phyloP scores from a whole-genome alignment of 2,888 invertebrate species.

The Troides helena region DNA sequence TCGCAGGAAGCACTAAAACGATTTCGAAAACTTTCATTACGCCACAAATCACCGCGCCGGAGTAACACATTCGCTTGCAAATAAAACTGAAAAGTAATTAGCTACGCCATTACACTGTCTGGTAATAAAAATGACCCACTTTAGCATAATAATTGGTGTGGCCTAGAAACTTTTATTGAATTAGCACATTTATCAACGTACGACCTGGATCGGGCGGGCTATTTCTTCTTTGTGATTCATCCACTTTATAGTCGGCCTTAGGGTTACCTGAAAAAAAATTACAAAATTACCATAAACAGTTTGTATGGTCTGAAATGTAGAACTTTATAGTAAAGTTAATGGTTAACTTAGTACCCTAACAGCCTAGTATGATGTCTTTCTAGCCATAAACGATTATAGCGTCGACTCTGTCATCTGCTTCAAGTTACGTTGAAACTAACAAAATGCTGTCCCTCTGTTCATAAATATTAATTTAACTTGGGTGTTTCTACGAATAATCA shows the following conservation, averaged over 20 bases:
- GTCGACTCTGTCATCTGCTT: too few species aligned
- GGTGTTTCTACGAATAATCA: too few species aligned
- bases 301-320: not conserved
- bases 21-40: slow-evolving; percentile 11
- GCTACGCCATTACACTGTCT: slow-evolving; percentile 35
- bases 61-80: slow-evolving; percentile 29
- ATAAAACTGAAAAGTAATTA: slow-evolving; percentile 39
- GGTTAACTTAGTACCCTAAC: too few species aligned
- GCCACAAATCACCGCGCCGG: slow-evolving; percentile 15
- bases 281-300: not conserved
- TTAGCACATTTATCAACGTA: slow-evolving; percentile 33
- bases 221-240: slow-evolving; percentile 20
- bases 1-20: too few species aligned
- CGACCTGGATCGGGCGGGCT: slow-evolving; percentile 21
- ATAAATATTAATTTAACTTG: too few species aligned
- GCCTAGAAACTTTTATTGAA: slow-evolving; percentile 40
- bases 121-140: slow-evolving; percentile 49
- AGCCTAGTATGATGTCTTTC: too few species aligned
- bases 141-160: slow-evolving; percentile 42
- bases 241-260: slow-evolving; percentile 2
- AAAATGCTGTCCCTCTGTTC: too few species aligned
- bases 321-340: not conserved
- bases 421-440: too few species aligned
- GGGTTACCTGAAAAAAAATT: slow-evolving; percentile 19
- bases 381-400: too few species aligned